Conservation (phyloP, 2,113 vertebrate genomes). For the Penelope pileata region DNA sequence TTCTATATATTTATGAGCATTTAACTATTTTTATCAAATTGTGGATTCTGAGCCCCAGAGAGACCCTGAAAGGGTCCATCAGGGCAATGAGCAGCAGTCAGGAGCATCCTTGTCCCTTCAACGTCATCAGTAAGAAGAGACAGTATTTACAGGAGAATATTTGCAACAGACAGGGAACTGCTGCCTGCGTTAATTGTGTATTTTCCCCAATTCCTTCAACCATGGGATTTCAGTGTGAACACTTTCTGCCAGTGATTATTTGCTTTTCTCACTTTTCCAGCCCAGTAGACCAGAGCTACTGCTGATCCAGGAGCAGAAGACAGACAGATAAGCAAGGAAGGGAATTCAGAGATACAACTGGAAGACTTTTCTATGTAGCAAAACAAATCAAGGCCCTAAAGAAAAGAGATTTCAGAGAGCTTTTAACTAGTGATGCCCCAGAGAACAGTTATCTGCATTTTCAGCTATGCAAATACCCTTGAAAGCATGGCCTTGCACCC, state of each 20-base stretch:
- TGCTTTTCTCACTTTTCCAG: background rate
- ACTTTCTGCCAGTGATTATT: background rate
- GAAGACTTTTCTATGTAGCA: background rate
- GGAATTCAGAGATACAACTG: background rate
- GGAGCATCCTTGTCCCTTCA: background rate
- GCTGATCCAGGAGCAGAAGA: background rate
- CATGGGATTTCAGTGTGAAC: fast-evolving
- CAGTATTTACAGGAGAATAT: background rate
- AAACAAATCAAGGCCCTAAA: background rate
- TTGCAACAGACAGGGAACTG: background rate
- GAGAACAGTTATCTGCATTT: background rate
- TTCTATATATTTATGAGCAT: background rate
- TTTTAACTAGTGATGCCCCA: background rate
- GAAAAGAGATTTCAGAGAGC: background rate
- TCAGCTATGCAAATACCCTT: background rate
- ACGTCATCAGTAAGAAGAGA: background rate
- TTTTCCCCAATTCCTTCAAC: background rate
- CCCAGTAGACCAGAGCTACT: background rate
- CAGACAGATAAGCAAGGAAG: background rate
- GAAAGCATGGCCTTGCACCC: background rate
- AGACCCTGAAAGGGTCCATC: background rate
- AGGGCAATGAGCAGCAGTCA: background rate
- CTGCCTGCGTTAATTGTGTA: background rate
- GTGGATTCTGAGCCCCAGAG: background rate
- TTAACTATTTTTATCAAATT: background rate